Evolutionary conservation across 2,888 invertebrate genomes (phyloP), one percentile per base, ranked within the genome.

Genomic region (Spodoptera littoralis): DNA sequence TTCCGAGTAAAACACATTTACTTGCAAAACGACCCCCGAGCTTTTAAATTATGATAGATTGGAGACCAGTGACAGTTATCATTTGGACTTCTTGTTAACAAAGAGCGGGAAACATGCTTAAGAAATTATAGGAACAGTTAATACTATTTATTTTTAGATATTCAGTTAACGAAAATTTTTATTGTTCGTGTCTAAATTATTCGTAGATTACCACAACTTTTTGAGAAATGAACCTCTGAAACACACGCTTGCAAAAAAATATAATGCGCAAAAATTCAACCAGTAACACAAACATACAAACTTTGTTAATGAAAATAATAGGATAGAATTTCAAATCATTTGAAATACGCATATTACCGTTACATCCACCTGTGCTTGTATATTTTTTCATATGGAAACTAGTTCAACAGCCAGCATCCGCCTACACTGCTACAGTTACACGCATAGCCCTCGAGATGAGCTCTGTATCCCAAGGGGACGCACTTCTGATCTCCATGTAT

Each of bases 31-130:
- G 76, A 81, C 86, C 85, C 86, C 71, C 65, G 54, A 61, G 80
- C 74, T 85, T 82, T 82, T 81, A 83, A 85, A 86, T 87, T 82
- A 87, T 90, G 90, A 91, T 87, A 74, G 83, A 91, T 89, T 76
- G 80, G 65, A 62, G 68, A 52, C 48, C 60, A 69, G 73, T 83
- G 84, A 86, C 80, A 77, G 59, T 60, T 63, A 69, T 69, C 64
- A 81, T 81, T 85, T 81, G 74, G 70, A 61, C 63, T 67, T 22
- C 43, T 73, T 49, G 46, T 61, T 56, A 65, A 24, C 48, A 47
- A 18, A 54, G 22, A 52, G 45, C 50, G 45, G 13, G 27, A 12
- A 48, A 13, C 9, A 13, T 30, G 36, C 5, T 9, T 36, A 36
- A 36, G 36, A 36, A 36, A 36, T 36, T 9, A 36, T 36, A 36